Evolutionary conservation across 1,140 invertebrate species (phyloP).

Genomic region (Brachionus plicatilis): DNA sequence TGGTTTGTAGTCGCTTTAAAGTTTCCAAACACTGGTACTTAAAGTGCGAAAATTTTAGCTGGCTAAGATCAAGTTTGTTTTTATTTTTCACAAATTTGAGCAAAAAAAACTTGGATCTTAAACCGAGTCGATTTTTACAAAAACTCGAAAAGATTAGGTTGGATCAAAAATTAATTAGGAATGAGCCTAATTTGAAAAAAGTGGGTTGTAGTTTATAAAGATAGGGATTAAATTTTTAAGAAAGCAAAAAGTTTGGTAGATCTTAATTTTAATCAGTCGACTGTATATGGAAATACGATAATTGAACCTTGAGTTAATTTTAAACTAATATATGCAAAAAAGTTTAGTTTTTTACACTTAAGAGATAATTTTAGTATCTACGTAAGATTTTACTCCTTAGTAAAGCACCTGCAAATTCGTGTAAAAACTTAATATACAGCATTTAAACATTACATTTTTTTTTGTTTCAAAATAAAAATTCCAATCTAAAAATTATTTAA

Average conservation of each 20-base stretch:
- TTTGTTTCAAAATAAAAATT: too few relatives aligned
- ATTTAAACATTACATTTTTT: background rate
- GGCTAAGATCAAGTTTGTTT: background rate
- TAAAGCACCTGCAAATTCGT: background rate
- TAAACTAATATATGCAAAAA: background rate
- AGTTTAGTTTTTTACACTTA: background rate
- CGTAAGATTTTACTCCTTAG: background rate
- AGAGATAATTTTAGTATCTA: background rate
- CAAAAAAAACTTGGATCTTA: background rate
- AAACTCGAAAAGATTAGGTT: background rate
- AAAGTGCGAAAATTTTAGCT: too few relatives aligned
- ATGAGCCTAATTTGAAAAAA: background rate
- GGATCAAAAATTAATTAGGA: background rate
- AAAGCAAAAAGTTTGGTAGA: background rate
- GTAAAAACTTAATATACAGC: background rate
- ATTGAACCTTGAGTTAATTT: background rate
- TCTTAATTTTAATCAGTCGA: background rate
- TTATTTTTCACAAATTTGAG: background rate
- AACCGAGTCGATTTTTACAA: background rate
- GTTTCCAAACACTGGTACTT: too few relatives aligned
- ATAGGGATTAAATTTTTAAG: background rate
- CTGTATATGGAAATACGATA: background rate
- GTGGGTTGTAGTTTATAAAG: background rate
- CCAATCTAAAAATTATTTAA: too few relatives aligned
- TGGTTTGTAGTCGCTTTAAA: too few relatives aligned